Evolutionary conservation across 2,113 vertebrate species (phyloP).

Genomic region (Miniopterus natalensis): DNA sequence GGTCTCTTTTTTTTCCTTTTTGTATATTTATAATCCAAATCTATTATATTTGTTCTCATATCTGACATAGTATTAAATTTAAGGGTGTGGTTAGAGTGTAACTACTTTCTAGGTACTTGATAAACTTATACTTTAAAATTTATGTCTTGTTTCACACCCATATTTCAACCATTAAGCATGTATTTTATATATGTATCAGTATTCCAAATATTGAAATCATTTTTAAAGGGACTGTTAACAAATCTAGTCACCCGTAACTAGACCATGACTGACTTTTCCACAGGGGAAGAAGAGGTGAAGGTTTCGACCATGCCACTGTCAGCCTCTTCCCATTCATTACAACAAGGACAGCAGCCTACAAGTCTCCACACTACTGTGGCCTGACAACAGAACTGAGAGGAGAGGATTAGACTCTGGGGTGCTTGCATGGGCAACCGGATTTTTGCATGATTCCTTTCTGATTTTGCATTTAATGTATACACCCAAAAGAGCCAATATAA

Average conservation of each 20-base stretch:
- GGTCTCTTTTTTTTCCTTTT: conserved; percentile 54
- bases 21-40: conserved; percentile 67
- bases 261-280: conserved; percentile 85
- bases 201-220: conserved; percentile 82
- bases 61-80: conserved; percentile 62
- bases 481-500: conserved; percentile 81
- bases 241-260: conserved; percentile 84
- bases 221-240: conserved; percentile 83
- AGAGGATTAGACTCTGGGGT: conserved; percentile 85
- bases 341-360: conserved; percentile 85
- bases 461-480: conserved; percentile 84
- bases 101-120: conserved; percentile 71
- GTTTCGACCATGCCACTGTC: conserved; percentile 84
- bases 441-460: conserved; percentile 84
- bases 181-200: conserved; percentile 82
- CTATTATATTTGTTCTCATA: conserved; percentile 72
- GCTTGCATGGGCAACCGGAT: conserved; percentile 84
- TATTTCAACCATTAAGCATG: conserved; percentile 79
- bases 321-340: conserved; percentile 85
- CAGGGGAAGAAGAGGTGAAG: conserved; percentile 85
- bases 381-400: conserved; percentile 83
- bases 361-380: conserved; percentile 85
- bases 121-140: conserved; percentile 76
- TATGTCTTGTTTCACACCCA: conserved; percentile 76
- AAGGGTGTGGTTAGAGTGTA: conserved; percentile 75